These are phyloP conservation scores for Lampris incognitus DNA, from an alignment of 2,113 vertebrate species.

Conservation along the genomic window DNA sequence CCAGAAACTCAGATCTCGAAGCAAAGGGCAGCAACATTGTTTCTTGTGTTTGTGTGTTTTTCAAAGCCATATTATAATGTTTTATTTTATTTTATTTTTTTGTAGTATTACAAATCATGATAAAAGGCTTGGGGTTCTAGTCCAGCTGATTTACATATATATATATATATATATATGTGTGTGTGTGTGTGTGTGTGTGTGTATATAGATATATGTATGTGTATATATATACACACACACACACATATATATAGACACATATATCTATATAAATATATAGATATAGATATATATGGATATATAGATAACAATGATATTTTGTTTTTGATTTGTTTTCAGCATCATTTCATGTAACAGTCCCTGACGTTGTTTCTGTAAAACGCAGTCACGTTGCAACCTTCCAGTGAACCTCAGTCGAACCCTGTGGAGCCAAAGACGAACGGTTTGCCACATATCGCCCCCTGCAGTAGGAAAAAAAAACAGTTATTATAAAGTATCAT, in stretches of 20 bases:
- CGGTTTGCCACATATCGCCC: conserved; percentile 34
- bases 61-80: conserved; percentile 61
- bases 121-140: conserved; percentile 59
- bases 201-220: too few relatives aligned
- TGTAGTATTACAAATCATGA: conserved; percentile 11
- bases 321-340: too few relatives aligned
- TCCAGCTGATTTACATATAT: conserved; percentile 26
- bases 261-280: too few relatives aligned
- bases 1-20: conserved; percentile 21
- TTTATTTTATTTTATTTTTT: conserved; percentile 31
- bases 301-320: too few relatives aligned
- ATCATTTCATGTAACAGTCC: conserved; percentile 32
- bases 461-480: conserved; percentile 30
- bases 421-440: conserved; percentile 60
- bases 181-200: too few relatives aligned
- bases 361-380: conserved; percentile 39
- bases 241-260: too few relatives aligned
- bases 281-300: too few relatives aligned
- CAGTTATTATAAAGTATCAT: conserved; percentile 42
- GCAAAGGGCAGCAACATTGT: conserved; percentile 26
- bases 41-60: conserved; percentile 47
- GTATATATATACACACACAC: too few relatives aligned
- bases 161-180: too few relatives aligned
- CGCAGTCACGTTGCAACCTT: conserved; percentile 33
- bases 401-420: conserved; percentile 65